These are phyloP conservation scores for Lepeophtheirus salmonis DNA, from an alignment of 1,140 invertebrate genomes.

Conservation along the genomic window DNA sequence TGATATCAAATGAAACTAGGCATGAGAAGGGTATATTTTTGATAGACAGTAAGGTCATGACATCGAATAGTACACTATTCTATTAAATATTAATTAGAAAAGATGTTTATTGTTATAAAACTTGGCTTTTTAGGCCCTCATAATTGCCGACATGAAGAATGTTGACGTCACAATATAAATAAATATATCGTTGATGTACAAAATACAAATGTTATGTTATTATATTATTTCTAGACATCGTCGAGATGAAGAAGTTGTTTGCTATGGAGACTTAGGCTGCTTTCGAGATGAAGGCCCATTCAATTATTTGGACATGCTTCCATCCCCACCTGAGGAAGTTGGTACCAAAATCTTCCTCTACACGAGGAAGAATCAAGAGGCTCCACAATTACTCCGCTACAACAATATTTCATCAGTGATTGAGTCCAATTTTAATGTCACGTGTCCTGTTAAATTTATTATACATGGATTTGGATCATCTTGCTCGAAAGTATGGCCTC, in stretches of 20 bases:
- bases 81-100: too few relatives aligned
- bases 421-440: constrained; percentile 44
- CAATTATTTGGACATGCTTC: constrained; percentile 70
- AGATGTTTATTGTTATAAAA: too few relatives aligned
- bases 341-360: constrained; percentile 41
- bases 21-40: too few relatives aligned
- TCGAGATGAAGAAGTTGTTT: constrained; percentile 41
- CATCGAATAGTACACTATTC: too few relatives aligned
- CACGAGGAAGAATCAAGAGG: constrained; percentile 27
- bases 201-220: too few relatives aligned
- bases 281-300: constrained; percentile 78
- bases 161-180: too few relatives aligned
- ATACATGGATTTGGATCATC: constrained; percentile 84
- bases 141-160: too few relatives aligned
- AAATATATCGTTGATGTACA: too few relatives aligned
- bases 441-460: constrained; percentile 62
- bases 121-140: too few relatives aligned
- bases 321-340: constrained; percentile 55
- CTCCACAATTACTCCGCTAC: constrained; percentile 25
- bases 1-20: too few relatives aligned
- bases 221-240: constrained; percentile 21
- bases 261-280: constrained; percentile 78
- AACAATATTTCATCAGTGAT: constrained; percentile 33
- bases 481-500: constrained; percentile 73
- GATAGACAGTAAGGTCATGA: too few relatives aligned